Evolutionary conservation across 2,113 vertebrate species (phyloP).

Genomic region (Isurus oxyrinchus): DNA sequence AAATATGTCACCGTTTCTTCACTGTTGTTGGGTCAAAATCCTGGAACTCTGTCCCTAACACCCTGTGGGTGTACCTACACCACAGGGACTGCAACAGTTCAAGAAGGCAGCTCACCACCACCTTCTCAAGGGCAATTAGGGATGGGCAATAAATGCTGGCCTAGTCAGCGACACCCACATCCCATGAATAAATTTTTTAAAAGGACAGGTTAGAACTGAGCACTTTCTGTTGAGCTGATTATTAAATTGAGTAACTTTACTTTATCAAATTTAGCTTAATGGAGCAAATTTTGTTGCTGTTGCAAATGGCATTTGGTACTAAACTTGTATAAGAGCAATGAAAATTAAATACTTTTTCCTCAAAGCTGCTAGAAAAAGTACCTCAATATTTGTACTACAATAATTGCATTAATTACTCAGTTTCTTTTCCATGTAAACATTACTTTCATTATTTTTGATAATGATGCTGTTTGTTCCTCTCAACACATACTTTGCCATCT

Average conservation of each 20-base stretch:
- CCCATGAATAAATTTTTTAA: no score
- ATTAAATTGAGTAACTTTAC: neutral
- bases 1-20: no score
- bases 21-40: no score
- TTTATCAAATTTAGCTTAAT: slow-evolving; percentile 5
- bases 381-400: neutral
- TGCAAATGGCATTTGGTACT: neutral
- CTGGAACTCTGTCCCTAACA: no score
- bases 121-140: no score
- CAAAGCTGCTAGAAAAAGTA: neutral
- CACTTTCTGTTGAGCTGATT: neutral
- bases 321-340: neutral
- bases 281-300: neutral
- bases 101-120: no score
- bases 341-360: neutral
- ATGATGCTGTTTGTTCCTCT: neutral
- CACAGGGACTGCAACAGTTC: no score
- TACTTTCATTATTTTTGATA: neutral
- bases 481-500: slow-evolving; percentile 41
- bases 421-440: neutral
- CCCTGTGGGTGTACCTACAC: no score
- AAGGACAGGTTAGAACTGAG: neutral
- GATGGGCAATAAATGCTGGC: no score
- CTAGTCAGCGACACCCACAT: no score
- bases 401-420: neutral